Evolutionary conservation across 2,797 vertebrate species (phyloP).

Genomic region (Myotis pilosus): DNA sequence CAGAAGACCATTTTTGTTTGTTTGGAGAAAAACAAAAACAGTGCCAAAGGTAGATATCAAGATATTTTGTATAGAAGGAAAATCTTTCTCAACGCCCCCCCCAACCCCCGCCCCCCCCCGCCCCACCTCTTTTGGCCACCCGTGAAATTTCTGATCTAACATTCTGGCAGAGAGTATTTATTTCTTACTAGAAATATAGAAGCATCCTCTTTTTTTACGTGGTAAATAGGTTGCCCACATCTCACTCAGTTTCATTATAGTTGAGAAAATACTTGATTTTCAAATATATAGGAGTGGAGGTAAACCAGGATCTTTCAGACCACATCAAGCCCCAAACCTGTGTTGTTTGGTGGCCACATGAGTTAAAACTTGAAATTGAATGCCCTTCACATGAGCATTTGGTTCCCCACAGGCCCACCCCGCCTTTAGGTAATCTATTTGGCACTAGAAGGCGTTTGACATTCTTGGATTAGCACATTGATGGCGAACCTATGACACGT

Average conservation of each 20-base stretch:
- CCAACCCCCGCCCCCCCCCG: accelerated
- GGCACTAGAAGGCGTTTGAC: not conserved
- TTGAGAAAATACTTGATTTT: constrained; percentile 13
- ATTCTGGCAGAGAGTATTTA: constrained; percentile 32
- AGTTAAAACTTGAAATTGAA: constrained; percentile 5
- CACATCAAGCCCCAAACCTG: not conserved
- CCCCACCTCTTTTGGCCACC: not conserved
- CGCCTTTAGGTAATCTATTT: not conserved
- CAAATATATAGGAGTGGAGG: not conserved
- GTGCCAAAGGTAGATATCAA: not conserved
- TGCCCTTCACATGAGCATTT: not conserved
- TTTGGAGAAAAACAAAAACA: not conserved
- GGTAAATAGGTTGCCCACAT: not conserved
- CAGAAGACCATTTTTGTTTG: not conserved
- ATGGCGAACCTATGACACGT: too few species aligned
- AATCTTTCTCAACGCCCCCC: not conserved
- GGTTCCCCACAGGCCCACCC: not conserved
- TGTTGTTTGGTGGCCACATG: not conserved
- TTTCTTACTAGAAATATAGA: constrained; percentile 20
- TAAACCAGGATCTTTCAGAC: not conserved
- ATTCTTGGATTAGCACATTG: not conserved
- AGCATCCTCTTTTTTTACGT: not conserved
- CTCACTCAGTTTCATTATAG: not conserved
- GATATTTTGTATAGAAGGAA: not conserved
- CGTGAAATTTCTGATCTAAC: constrained; percentile 43